Evolutionary conservation across 2,113 vertebrate genomes (phyloP).

Genomic region (Campylomormyrus numenius): DNA sequence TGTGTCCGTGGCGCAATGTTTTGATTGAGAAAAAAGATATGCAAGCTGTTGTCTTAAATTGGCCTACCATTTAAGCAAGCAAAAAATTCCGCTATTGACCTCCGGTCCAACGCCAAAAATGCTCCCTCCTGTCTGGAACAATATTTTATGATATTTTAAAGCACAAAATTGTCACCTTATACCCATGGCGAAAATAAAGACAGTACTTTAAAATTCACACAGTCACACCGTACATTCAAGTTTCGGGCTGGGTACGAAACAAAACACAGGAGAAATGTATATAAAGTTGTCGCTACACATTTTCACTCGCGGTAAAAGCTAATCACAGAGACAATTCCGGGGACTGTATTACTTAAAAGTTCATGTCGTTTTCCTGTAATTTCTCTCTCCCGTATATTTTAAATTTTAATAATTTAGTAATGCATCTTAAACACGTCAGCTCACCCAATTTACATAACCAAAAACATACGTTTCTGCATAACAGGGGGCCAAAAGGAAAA

Average conservation of each 20-base stretch:
- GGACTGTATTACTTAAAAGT: background rate
- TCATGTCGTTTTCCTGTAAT: background rate
- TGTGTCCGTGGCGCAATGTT: background rate
- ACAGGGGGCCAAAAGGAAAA: background rate
- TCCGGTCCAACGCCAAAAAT: background rate
- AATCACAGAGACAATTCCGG: background rate
- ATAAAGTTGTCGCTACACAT: background rate
- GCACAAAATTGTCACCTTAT: background rate
- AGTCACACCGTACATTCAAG: background rate
- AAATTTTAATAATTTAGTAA: background rate
- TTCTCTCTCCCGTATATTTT: background rate
- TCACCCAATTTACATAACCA: background rate
- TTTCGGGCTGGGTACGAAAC: background rate
- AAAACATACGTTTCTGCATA: background rate
- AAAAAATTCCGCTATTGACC: background rate
- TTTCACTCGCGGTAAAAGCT: background rate
- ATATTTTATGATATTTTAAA: background rate
- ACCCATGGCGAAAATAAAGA: background rate
- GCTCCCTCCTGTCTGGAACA: background rate
- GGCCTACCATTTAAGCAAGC: background rate
- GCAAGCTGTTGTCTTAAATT: background rate
- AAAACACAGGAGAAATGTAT: background rate
- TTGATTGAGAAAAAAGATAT: background rate
- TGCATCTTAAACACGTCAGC: background rate
- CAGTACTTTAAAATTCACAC: background rate